Evolutionary conservation across 2,888 invertebrate genomes (phyloP).

Genomic region (Monopis laevigella): DNA sequence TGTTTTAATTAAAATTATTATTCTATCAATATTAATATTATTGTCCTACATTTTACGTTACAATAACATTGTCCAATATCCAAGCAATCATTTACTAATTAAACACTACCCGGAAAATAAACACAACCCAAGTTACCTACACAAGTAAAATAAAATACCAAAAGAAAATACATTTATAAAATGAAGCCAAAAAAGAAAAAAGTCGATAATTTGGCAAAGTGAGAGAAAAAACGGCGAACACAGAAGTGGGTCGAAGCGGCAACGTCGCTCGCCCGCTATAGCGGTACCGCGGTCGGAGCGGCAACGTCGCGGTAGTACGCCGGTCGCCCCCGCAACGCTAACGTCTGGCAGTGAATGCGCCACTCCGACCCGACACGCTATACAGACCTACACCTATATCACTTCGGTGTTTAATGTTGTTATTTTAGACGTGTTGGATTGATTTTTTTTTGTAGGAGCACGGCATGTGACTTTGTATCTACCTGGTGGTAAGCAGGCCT

Average conservation of each 20-base stretch:
- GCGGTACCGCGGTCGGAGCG: constrained; percentile 8
- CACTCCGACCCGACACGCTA: constrained; percentile 23
- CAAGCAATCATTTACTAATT: too few species aligned
- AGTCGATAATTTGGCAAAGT: background rate
- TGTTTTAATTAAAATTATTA: too few species aligned
- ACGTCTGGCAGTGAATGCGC: too few species aligned
- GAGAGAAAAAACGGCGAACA: constrained; percentile 1
- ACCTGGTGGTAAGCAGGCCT: too few species aligned
- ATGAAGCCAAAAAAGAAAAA: background rate
- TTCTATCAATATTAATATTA: too few species aligned
- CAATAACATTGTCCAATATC: too few species aligned
- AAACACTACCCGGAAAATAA: background rate
- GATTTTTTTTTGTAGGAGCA: too few species aligned
- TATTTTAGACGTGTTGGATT: too few species aligned
- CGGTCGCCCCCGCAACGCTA: constrained; percentile 1
- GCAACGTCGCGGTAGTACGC: background rate
- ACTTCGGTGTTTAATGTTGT: too few species aligned
- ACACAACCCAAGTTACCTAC: background rate
- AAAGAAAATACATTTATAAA: background rate
- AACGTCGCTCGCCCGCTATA: constrained; percentile 33
- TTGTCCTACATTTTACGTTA: too few species aligned
- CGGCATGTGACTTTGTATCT: too few species aligned
- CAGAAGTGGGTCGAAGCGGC: constrained; percentile 24
- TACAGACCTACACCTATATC: too few species aligned
- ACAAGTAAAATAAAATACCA: background rate